These are phyloP conservation scores for Solenopsis fugax DNA, from an alignment of 1,140 invertebrate species.

Conservation along the genomic window DNA sequence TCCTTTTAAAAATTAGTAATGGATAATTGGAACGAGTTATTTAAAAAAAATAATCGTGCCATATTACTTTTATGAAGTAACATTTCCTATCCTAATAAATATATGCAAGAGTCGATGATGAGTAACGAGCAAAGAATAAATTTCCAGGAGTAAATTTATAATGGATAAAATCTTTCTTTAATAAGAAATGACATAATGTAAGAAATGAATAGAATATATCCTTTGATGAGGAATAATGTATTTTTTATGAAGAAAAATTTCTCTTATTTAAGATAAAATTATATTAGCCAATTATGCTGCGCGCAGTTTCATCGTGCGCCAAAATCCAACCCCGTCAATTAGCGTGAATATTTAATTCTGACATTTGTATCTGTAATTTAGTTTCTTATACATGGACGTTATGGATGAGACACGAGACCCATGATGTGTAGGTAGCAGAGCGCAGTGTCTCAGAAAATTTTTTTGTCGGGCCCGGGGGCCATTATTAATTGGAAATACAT, in stretches of 20 bases:
- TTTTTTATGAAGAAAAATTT: too few relatives aligned
- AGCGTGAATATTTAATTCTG: not conserved
- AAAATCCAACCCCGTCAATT: not conserved
- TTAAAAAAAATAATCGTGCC: too few relatives aligned
- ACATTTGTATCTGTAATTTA: slow-evolving; percentile 8
- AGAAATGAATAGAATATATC: too few relatives aligned
- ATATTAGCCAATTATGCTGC: not conserved
- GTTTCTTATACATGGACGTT: not conserved
- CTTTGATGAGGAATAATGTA: too few relatives aligned
- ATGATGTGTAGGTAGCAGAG: slow-evolving; percentile 16
- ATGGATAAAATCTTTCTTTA: not conserved
- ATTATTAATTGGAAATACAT: slow-evolving; percentile 81
- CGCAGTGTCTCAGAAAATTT: not conserved
- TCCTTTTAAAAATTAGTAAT: too few relatives aligned
- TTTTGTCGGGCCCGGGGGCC: slow-evolving; percentile 42
- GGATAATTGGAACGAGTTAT: too few relatives aligned
- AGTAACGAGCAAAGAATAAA: not conserved
- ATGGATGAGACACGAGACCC: not conserved
- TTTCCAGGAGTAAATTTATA: not conserved
- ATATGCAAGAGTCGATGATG: not conserved
- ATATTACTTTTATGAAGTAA: too few relatives aligned
- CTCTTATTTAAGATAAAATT: not conserved
- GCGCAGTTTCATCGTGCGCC: not conserved
- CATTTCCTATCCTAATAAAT: too few relatives aligned
- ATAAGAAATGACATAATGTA: too few relatives aligned